Base-by-base conservation (phyloP, 2,797 vertebrate species). In the Chiroxiphia lanceolata region DNA sequence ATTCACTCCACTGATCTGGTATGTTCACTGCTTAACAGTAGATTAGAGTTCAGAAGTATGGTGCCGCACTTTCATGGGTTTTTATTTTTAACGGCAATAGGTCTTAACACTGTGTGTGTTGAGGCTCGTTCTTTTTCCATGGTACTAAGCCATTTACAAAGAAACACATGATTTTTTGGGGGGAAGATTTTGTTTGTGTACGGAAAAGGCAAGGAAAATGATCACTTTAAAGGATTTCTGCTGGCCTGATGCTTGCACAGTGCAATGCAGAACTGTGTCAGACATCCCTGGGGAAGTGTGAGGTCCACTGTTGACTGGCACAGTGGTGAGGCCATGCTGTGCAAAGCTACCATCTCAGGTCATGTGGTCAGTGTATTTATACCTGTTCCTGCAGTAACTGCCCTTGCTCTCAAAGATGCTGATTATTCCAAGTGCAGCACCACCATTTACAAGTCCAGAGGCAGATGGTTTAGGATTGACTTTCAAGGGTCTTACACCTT, bases 71-170 rank as follows among this genome's bases (percentile, higher is more conserved):
- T 81, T 7, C 51, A 18, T 5, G 23, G n/a, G 60, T 51, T 94
- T 96, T 82, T 26, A 64, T 90, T 94, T 94, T 75, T 70, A 79
- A 44, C 63, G 86, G 86, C 79, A 90, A 80, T 87, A 93, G 88
- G 65, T 94, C 78, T 94, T 95, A 90, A 85, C 9, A 4, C 63
- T 27, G 5, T 12, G 4, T 68, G 72, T 75, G 74, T 82, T 79
- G 70, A 63, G n/a, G 76, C 75, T 75, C 69, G 42, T 69, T 94
- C 65, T 87, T 94, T 92, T 94, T 83, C 56, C 38, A n/a, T 38
- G 27, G 42, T 87, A 87, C 11, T 31, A 45, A 81, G 34, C 74
- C 12, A 84, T 54, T 85, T 96, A 83, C 19, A 63, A 89, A 77
- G 57, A 69, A 90, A 90, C 2, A 61, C 23, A 8, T 31, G 25